A percentile compares a stretch with the other conserved stretches of the same genome.
These are phyloP conservation scores for Drosophila phalerata DNA, from an alignment of 2,888 invertebrate species.

Conservation along the genomic window DNA sequence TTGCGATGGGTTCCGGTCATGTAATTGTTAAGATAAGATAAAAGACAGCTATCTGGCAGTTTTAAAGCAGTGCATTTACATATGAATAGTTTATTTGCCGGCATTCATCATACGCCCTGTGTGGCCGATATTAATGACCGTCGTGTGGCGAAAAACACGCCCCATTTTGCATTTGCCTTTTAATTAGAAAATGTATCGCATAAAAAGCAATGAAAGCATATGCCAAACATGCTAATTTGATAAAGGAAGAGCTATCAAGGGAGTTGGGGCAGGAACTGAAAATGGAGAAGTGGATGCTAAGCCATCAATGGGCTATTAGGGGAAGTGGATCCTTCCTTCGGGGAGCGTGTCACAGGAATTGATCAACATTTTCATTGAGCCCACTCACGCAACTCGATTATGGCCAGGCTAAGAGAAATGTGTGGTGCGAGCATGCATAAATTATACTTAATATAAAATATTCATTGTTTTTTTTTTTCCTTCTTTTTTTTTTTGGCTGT, in stretches of 20 bases:
- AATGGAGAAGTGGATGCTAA: not conserved
- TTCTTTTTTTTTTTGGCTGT: constrained; percentile 30
- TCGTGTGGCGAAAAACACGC: constrained; percentile 49
- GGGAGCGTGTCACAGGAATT: constrained; percentile 58
- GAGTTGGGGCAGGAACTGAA: not conserved
- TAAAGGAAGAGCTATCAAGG: constrained; percentile 11
- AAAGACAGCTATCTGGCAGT: constrained; percentile 2
- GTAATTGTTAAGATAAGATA: constrained; percentile 54
- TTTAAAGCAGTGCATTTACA: constrained; percentile 6
- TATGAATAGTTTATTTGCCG: constrained; percentile 7
- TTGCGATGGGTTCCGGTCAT: constrained; percentile 32
- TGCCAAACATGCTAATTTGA: constrained; percentile 61
- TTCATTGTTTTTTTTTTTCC: constrained; percentile 38
- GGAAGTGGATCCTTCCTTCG: constrained; percentile 23
- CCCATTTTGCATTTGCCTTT: constrained; percentile 55
- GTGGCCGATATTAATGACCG: constrained; percentile 16
- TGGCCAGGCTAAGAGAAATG: constrained; percentile 31
- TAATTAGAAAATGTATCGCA: constrained; percentile 66
- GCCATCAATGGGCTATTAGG: constrained; percentile 31
- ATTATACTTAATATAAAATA: constrained; percentile 52
- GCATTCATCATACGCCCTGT: constrained; percentile 47
- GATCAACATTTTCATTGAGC: constrained; percentile 68
- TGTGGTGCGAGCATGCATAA: constrained; percentile 55
- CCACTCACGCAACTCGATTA: constrained; percentile 63
- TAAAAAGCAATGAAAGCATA: constrained; percentile 30